These are phyloP conservation scores for Rallus crepitans DNA, from an alignment of 2,797 vertebrate genomes.

Conservation along the genomic window DNA sequence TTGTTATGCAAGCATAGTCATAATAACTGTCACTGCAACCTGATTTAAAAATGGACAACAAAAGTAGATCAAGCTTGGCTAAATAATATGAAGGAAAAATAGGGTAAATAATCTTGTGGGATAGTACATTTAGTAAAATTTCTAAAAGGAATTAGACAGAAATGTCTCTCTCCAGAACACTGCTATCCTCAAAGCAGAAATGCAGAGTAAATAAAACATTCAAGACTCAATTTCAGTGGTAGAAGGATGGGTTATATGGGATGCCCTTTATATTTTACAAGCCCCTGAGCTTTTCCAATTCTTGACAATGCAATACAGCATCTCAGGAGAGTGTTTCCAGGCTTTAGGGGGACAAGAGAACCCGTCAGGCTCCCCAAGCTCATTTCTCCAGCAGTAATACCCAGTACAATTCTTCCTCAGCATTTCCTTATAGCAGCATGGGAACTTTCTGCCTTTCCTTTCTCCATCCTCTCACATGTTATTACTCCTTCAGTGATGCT, in stretches of 20 bases:
- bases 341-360: neutral
- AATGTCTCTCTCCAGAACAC: neutral
- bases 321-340: neutral
- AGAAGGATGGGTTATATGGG: neutral
- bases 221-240: neutral
- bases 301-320: neutral
- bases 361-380: neutral
- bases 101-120: neutral
- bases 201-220: neutral
- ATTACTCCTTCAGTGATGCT: conserved; percentile 5
- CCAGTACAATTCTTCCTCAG: neutral
- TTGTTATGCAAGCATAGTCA: neutral
- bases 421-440: neutral
- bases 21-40: neutral
- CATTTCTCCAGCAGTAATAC: neutral
- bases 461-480: neutral
- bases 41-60: neutral
- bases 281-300: neutral
- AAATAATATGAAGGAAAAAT: neutral
- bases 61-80: neutral
- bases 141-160: neutral
- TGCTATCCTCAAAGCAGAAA: neutral
- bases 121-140: neutral
- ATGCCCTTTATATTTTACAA: neutral
- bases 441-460: neutral